Percentiles rank a stretch among this genome's conserved stretches.
phyloP scores from a whole-genome alignment of 2,888 invertebrate species.

The Mythimna ferrago region DNA sequence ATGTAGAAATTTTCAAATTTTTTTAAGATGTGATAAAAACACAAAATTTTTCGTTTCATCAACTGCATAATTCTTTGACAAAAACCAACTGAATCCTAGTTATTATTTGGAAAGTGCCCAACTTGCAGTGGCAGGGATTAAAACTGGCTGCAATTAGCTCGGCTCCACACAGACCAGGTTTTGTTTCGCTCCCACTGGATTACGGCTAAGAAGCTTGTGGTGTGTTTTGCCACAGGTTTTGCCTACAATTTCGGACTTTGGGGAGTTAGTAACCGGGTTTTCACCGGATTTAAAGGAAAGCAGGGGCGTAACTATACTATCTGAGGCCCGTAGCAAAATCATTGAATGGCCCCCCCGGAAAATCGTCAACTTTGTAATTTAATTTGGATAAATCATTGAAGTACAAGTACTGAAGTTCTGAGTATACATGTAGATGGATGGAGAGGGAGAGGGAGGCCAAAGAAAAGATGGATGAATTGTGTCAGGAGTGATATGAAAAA shows the following conservation, averaged over 20 bases:
- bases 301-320: too few relatives aligned
- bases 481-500: too few relatives aligned
- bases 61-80: background rate
- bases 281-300: background rate
- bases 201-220: slow-evolving; percentile 13
- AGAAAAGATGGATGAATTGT: too few relatives aligned
- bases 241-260: background rate
- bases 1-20: too few relatives aligned
- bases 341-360: too few relatives aligned
- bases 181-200: slow-evolving; percentile 26
- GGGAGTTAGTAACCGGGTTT: background rate
- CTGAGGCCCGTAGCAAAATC: too few relatives aligned
- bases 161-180: slow-evolving; percentile 9
- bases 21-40: too few relatives aligned
- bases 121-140: slow-evolving; percentile 48
- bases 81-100: background rate
- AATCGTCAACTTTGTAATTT: too few relatives aligned
- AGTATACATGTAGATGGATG: too few relatives aligned
- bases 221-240: slow-evolving; percentile 8
- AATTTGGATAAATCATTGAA: too few relatives aligned
- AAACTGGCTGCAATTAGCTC: slow-evolving; percentile 46
- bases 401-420: too few relatives aligned
- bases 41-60: background rate
- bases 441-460: too few relatives aligned
- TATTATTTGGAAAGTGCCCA: slow-evolving; percentile 52